Evolutionary conservation across 2,888 invertebrate species (phyloP), one percentile per base, ranked within the genome.

Genomic region (Nycteola revayana): DNA sequence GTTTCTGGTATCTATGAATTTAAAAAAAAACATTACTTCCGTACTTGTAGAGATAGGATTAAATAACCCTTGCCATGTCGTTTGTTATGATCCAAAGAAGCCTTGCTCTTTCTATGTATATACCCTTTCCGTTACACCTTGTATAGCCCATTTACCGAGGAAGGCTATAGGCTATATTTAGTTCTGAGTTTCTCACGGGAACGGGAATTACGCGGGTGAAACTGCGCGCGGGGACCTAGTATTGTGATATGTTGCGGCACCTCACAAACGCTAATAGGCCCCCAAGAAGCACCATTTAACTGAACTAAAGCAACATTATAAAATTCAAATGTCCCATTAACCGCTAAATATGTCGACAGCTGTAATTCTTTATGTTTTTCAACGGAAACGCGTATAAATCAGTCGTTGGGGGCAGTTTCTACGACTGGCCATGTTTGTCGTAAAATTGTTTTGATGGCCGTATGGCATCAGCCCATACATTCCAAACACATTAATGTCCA

Each of bases 311-410:
- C 47, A 45, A 49, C 49, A 46, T 57, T 60, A 53, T 61, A 44
- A 43, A 49, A 48, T 42, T 47, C 45, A 56, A 64, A 65, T 58
- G 62, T 59, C 57, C 72, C 64, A 66, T 75, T 67, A 68, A 67
- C 66, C 65, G 63, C 64, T 75, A 76, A 77, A 75, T 72, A 75
- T 79, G 80, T 78, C 78, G 67, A 64, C 80, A 81, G 80, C 79
- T 77, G 78, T 68, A n/a, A 72, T 65, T 69, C 73, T 73, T 74
- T 73, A 76, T 70, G 74, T 69, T 70, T 72, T 75, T 75, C 75
- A 71, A 72, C 69, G 60, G 69, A 75, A 75, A 62, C 54, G 52
- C 51, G 14, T 63, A 69, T 82, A 82, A 81, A 84, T 83, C 81
- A 75, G 68, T 75, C 81, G 64, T 53, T 70, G 44, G 46, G 58